Conservation (phyloP, 2,797 vertebrate genomes). For the Xerus rutilus region DNA sequence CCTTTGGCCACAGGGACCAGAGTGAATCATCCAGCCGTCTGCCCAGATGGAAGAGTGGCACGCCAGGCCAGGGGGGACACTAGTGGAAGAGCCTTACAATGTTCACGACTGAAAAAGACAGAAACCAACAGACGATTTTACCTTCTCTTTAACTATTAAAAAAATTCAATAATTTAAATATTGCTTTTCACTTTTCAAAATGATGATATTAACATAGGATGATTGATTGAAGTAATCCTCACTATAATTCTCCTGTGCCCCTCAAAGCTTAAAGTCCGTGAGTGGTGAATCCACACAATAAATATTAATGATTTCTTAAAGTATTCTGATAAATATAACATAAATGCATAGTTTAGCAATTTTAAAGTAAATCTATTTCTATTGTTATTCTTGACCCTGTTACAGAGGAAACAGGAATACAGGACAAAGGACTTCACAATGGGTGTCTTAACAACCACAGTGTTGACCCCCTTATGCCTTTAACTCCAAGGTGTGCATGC, state of each 20-base stretch:
- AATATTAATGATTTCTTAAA: background rate
- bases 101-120: background rate
- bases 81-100: background rate
- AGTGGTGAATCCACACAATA: background rate
- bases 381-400: background rate
- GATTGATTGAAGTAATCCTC: background rate
- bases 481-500: background rate
- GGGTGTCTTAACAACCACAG: background rate
- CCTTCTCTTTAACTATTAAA: background rate
- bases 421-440: background rate
- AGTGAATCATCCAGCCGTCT: background rate
- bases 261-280: background rate
- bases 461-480: background rate
- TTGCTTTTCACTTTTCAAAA: constrained; percentile 1
- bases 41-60: constrained; percentile 33
- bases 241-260: background rate
- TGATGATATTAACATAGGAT: background rate
- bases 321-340: background rate
- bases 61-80: accelerated
- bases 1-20: constrained; percentile 19
- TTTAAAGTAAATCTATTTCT: background rate
- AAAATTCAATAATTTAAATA: background rate
- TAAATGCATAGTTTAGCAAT: background rate
- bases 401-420: background rate
- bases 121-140: background rate